Conservation (phyloP, 2,113 vertebrate genomes). For the Meles meles region DNA sequence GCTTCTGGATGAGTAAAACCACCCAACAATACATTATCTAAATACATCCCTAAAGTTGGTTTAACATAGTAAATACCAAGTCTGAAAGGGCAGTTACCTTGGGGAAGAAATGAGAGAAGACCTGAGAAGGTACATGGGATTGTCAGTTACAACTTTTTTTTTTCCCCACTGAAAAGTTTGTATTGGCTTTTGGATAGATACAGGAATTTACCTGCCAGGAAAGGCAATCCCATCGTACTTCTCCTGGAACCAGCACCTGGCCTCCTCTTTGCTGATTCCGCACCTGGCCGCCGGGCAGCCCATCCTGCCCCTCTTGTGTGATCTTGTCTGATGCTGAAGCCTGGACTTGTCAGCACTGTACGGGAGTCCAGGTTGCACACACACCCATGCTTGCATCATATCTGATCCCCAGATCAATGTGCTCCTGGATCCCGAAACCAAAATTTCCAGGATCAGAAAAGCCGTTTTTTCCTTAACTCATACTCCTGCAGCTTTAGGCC, state of each 20-base stretch:
- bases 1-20: not conserved
- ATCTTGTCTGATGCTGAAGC: not conserved
- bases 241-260: not conserved
- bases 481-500: slow-evolving; percentile 94
- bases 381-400: slow-evolving; percentile 96
- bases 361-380: slow-evolving; percentile 98
- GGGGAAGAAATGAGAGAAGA: not conserved
- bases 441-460: slow-evolving; percentile 98
- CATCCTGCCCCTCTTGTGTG: not conserved
- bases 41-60: too few species aligned
- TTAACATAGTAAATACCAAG: not conserved
- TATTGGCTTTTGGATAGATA: not conserved
- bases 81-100: not conserved
- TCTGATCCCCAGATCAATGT: slow-evolving; percentile 97
- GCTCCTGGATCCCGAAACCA: slow-evolving; percentile 97
- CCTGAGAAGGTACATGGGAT: too few species aligned
- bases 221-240: not conserved
- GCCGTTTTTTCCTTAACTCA: slow-evolving; percentile 94
- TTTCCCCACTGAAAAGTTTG: not conserved
- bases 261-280: not conserved
- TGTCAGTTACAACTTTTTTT: not conserved
- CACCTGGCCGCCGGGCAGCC: not conserved
- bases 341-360: slow-evolving; percentile 81
- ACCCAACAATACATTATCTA: too few species aligned
- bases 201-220: not conserved